A percentile compares a stretch with the other conserved stretches of the same genome.
Evolutionary conservation across 2,797 vertebrate species (phyloP).

Genomic region (Tiaroga cobitis): DNA sequence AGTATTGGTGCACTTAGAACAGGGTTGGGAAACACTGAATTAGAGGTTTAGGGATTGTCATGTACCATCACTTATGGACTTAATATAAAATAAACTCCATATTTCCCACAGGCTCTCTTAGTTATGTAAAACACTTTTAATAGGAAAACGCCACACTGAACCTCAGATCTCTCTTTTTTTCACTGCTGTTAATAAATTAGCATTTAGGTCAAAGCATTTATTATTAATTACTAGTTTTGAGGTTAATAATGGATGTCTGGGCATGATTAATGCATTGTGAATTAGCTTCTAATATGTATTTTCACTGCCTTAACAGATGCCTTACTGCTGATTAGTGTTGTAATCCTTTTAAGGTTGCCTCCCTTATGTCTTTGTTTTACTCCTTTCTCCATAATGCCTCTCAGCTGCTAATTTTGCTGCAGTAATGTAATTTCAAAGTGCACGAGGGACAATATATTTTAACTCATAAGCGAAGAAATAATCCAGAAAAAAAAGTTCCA

Average conservation of each 20-base stretch:
- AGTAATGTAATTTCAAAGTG: neutral
- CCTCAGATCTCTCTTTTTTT: neutral
- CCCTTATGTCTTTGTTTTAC: neutral
- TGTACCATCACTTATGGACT: neutral
- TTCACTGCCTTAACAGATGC: constrained; percentile 22
- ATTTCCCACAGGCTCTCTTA: neutral
- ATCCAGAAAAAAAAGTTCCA: neutral
- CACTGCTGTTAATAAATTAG: constrained; percentile 18
- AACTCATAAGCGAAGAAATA: neutral
- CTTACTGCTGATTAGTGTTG: constrained; percentile 15
- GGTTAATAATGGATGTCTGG: constrained; percentile 40
- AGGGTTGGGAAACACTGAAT: neutral
- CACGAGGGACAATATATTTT: neutral
- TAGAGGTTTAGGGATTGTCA: neutral
- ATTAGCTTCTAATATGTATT: constrained; percentile 16
- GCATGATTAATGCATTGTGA: constrained; percentile 39
- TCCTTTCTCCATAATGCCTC: neutral
- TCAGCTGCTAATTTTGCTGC: neutral
- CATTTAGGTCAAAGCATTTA: constrained; percentile 45
- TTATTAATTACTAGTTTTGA: constrained; percentile 43
- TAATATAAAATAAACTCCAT: neutral
- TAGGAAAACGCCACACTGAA: neutral
- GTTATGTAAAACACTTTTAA: constrained; percentile 19
- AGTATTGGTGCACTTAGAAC: neutral
- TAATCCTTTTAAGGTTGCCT: constrained; percentile 26